phyloP scores from a whole-genome alignment of 2,888 invertebrate genomes.

The Agrochola litura region DNA sequence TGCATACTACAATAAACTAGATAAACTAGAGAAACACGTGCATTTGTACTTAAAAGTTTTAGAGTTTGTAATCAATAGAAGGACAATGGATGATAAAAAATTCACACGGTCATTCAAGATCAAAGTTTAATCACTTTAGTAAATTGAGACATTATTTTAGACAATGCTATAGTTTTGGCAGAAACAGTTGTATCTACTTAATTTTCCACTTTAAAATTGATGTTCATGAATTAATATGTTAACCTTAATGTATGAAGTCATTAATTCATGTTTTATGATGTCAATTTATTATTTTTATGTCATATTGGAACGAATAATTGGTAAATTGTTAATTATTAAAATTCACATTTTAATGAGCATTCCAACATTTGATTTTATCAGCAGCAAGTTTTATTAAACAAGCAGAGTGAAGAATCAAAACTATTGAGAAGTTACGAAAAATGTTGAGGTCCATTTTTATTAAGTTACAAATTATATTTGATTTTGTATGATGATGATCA shows the following conservation, averaged over 20 bases:
- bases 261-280: conserved; percentile 45
- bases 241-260: conserved; percentile 49
- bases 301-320: conserved; percentile 8
- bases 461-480: not conserved
- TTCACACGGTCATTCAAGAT: no score
- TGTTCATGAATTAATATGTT: conserved; percentile 32
- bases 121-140: no score
- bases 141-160: no score
- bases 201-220: conserved; percentile 14
- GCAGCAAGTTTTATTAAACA: not conserved
- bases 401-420: not conserved
- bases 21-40: no score
- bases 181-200: not conserved
- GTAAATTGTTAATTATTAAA: conserved; percentile 16
- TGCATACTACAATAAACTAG: no score
- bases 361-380: conserved; percentile 14
- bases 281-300: conserved; percentile 44
- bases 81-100: no score
- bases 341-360: conserved; percentile 4
- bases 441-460: not conserved
- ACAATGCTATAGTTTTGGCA: not conserved
- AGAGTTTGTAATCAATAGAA: no score
- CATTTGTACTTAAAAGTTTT: no score
- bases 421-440: not conserved
- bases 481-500: not conserved